Base-by-base conservation (phyloP, 2,797 vertebrate species). In the Poecilia picta region DNA sequence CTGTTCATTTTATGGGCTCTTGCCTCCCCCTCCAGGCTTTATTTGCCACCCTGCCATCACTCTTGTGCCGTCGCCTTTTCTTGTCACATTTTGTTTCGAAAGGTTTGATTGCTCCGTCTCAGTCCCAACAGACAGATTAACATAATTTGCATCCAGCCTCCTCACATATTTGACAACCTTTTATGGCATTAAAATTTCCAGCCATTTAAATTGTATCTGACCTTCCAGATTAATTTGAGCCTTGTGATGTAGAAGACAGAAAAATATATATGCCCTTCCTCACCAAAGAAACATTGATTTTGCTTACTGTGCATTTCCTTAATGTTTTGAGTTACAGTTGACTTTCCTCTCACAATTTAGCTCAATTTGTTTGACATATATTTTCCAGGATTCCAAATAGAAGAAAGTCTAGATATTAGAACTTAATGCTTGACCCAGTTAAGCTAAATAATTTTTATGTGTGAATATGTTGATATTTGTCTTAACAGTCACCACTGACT, bases 1-100 rank as follows among this genome's bases (percentile, higher is more conserved):
- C 87, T 93, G 86, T 94, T 95, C 70, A 64, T 93, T 97, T 96
- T 95, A 93, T 93, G 88, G 92, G 89, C 81, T 92, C 88, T 93
- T 91, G 83, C 85, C 55, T 91, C 89, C 83, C 74, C 89, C 90
- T 88, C 89, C 78, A 78, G 92, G 91, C 93, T 93, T 92, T 73
- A 89, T 96, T 95, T 95, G 89, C 91, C 89, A 88, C 79, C 88
- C 88, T 73, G 36, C 90, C 86, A 93, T 88, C 89, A 90, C 89
- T 89, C 75, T 94, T 89, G 76, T 77, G 91, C 86, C 82, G 88
- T 93, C 88, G 83, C 74, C 87, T 91, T 80, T 76, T 81, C 89
- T 91, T 87, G 90, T 93, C 90, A 84, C 91, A 84, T 95, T 84
- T 83, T 87, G 86, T 93, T 92, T 62, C 76, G 8, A 70, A 88